These are phyloP conservation scores for Synanthedon formicaeformis DNA, from an alignment of 2,888 invertebrate genomes.

Conservation along the genomic window DNA sequence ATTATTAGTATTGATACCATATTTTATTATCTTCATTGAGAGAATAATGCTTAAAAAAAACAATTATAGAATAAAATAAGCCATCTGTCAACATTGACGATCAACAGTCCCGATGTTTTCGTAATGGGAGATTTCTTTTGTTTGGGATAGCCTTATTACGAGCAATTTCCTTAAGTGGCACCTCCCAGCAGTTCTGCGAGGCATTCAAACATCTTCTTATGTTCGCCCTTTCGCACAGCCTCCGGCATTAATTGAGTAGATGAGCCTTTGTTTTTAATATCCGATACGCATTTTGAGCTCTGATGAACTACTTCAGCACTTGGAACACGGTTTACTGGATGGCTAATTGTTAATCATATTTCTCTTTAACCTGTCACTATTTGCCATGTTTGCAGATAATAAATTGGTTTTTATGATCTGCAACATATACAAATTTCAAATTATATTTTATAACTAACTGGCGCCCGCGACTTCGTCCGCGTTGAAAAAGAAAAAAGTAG, in stretches of 20 bases:
- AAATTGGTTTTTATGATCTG: no score
- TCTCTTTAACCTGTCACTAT: no score
- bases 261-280: not conserved
- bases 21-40: no score
- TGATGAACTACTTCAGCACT: not conserved
- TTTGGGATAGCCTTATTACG: conserved; percentile 30
- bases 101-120: conserved; percentile 17
- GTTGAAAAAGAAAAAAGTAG: no score
- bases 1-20: no score
- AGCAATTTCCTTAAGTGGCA: conserved; percentile 29
- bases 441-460: no score
- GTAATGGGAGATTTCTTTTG: conserved; percentile 22
- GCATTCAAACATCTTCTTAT: not conserved
- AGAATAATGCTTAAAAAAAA: no score
- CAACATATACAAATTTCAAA: no score
- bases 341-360: no score
- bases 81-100: conserved; percentile 8
- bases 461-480: no score
- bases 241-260: not conserved
- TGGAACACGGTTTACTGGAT: no score
- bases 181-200: conserved; percentile 1
- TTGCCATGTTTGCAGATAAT: no score
- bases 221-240: not conserved
- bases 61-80: not conserved
- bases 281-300: not conserved